Conservation (phyloP, 37 sponge, comb jelly and placozoan genomes). For the Hexactinellida sp. region DNA sequence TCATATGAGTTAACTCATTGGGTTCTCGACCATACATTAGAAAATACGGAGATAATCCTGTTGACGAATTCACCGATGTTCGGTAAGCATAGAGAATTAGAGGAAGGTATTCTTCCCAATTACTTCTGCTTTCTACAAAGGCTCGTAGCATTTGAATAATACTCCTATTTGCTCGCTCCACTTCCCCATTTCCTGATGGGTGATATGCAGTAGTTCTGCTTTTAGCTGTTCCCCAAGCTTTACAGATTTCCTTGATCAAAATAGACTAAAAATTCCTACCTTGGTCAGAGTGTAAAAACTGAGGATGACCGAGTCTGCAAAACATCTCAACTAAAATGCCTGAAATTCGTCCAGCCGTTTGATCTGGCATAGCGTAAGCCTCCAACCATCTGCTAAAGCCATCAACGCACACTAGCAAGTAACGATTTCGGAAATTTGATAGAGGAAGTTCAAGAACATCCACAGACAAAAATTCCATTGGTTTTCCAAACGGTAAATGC, state of each 20-base stretch:
- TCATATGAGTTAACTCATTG: too few relatives aligned
- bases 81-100: constrained; percentile 25
- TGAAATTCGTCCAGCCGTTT: too few relatives aligned
- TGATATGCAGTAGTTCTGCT: constrained; percentile 32
- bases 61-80: constrained; percentile 31
- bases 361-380: too few relatives aligned
- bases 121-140: background rate
- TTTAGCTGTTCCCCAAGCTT: constrained; percentile 29
- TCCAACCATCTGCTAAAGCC: too few relatives aligned
- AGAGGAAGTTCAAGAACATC: constrained; percentile 30
- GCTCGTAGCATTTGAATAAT: constrained; percentile 32
- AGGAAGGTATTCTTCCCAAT: constrained; percentile 33
- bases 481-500: too few relatives aligned
- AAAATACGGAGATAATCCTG: constrained; percentile 37
- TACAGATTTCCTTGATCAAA: constrained; percentile 18
- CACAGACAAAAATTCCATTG: too few relatives aligned
- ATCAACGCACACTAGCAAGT: constrained; percentile 24
- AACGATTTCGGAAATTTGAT: constrained; percentile 26
- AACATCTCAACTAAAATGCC: background rate
- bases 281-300: constrained; percentile 17
- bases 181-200: constrained; percentile 40
- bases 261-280: constrained; percentile 21
- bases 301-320: constrained; percentile 5
- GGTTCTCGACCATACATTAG: constrained; percentile 46
- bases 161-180: constrained; percentile 32